Evolutionary conservation across 1,140 invertebrate genomes (phyloP).

Genomic region (Rhagoletis pomonella): DNA sequence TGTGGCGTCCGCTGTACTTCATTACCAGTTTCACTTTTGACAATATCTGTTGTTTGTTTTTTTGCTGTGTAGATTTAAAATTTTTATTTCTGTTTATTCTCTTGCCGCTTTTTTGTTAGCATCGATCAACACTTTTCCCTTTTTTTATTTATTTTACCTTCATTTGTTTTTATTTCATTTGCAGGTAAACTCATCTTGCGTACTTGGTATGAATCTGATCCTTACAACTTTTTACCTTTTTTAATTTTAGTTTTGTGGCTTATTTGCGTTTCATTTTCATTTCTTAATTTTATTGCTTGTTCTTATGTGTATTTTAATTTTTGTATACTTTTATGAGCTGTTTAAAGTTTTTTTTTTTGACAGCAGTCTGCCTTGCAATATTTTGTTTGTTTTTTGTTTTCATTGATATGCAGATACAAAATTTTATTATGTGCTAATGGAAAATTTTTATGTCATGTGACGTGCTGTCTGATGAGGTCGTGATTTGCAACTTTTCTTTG

Average conservation of each 20-base stretch:
- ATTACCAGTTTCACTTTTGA: conserved; percentile 45
- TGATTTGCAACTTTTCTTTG: too few species aligned
- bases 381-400: too few species aligned
- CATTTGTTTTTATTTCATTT: background rate
- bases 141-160: background rate
- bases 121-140: too few species aligned
- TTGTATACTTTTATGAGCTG: background rate
- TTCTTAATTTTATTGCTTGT: conserved; percentile 5
- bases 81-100: background rate
- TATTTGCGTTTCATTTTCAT: conserved; percentile 16
- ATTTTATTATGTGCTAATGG: conserved; percentile 33
- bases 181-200: background rate
- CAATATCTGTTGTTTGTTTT: conserved; percentile 14
- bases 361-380: background rate
- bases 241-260: background rate
- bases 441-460: conserved; percentile 7
- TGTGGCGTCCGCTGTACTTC: conserved; percentile 20
- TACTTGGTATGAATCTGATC: background rate
- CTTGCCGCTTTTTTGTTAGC: background rate
- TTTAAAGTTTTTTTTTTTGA: background rate
- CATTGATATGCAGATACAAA: background rate
- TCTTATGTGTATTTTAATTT: background rate
- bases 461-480: background rate
- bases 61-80: too few species aligned
- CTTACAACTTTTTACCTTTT: background rate